These are phyloP conservation scores for Lacerta viridis DNA, from an alignment of 2,797 vertebrate species.

Conservation along the genomic window DNA sequence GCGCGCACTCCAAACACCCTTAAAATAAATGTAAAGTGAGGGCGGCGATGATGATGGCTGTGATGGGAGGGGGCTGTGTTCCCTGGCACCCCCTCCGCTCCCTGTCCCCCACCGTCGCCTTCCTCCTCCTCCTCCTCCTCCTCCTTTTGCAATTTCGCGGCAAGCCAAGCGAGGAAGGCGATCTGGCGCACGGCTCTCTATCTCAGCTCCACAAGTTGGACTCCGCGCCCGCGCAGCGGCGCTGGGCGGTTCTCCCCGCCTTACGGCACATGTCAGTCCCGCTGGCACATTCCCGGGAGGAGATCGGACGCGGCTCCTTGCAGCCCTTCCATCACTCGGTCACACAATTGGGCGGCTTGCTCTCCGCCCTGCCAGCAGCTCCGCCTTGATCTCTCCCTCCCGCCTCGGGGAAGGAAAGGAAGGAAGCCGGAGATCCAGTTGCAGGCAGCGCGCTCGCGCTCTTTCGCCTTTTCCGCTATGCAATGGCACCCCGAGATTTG, in stretches of 20 bases:
- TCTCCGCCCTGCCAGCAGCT: slow-evolving; percentile 57
- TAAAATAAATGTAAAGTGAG: neutral
- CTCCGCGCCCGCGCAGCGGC: slow-evolving; percentile 43
- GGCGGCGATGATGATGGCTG: neutral
- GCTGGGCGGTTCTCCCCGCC: slow-evolving; percentile 50
- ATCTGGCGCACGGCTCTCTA: slow-evolving; percentile 53
- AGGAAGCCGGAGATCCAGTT: slow-evolving; percentile 26
- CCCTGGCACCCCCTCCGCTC: neutral
- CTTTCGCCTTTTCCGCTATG: slow-evolving; percentile 3
- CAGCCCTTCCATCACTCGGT: slow-evolving; percentile 58
- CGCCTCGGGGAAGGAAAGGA: slow-evolving; percentile 16
- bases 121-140: neutral
- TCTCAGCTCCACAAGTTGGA: slow-evolving; percentile 77
- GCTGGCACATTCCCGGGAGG: slow-evolving; percentile 57
- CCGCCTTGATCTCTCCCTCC: slow-evolving; percentile 50
- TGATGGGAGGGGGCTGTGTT: slow-evolving; percentile 43
- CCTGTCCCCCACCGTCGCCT: neutral
- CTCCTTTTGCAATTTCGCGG: slow-evolving; percentile 32
- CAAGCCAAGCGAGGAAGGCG: slow-evolving; percentile 35
- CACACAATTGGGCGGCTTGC: slow-evolving; percentile 54
- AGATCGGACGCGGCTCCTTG: slow-evolving; percentile 51
- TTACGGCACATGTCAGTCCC: slow-evolving; percentile 58
- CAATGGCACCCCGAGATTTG: slow-evolving; percentile 37
- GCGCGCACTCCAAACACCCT: slow-evolving; percentile 17
- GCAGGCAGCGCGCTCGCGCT: slow-evolving; percentile 30